Conservation (phyloP, 2,797 vertebrate genomes). For the Enteromius trimaculatus region DNA sequence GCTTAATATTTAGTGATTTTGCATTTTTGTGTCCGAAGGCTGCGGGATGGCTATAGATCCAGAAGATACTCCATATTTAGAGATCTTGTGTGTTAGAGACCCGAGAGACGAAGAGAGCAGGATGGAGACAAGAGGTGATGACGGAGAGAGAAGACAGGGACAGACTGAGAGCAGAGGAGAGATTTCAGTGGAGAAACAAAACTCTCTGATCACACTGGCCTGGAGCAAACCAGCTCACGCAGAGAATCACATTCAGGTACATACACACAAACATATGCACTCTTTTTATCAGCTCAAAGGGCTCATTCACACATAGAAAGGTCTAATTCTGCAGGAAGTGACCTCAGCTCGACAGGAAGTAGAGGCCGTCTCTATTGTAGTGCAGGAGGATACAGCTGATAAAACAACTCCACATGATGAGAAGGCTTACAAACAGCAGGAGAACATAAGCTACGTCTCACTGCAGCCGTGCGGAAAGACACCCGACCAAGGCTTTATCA, state of each 20-base stretch:
- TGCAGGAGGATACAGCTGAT: constrained; percentile 14
- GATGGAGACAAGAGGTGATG: background rate
- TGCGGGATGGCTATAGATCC: constrained; percentile 65
- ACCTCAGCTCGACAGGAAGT: constrained; percentile 21
- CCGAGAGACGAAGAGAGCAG: constrained; percentile 30
- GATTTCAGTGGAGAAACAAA: constrained; percentile 71
- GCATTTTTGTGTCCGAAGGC: constrained; percentile 60
- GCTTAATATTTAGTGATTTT: background rate
- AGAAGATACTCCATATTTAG: constrained; percentile 79
- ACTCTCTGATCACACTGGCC: constrained; percentile 76
- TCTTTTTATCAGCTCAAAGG: constrained; percentile 18
- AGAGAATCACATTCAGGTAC: constrained; percentile 35
- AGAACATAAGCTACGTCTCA: background rate
- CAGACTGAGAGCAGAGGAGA: background rate
- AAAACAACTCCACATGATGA: background rate
- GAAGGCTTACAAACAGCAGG: constrained; percentile 12
- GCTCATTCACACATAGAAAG: background rate
- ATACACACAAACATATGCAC: constrained; percentile 31
- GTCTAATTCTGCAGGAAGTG: constrained; percentile 37
- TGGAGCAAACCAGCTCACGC: constrained; percentile 75
- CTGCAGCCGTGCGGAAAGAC: constrained; percentile 8
- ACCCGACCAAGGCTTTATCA: constrained; percentile 47
- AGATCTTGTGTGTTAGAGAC: constrained; percentile 68
- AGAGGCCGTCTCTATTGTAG: background rate
- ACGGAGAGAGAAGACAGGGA: background rate